These are phyloP conservation scores for pig (Sus scrofa) DNA, from an alignment of 2,113 vertebrate species.

Conservation along the genomic window DNA sequence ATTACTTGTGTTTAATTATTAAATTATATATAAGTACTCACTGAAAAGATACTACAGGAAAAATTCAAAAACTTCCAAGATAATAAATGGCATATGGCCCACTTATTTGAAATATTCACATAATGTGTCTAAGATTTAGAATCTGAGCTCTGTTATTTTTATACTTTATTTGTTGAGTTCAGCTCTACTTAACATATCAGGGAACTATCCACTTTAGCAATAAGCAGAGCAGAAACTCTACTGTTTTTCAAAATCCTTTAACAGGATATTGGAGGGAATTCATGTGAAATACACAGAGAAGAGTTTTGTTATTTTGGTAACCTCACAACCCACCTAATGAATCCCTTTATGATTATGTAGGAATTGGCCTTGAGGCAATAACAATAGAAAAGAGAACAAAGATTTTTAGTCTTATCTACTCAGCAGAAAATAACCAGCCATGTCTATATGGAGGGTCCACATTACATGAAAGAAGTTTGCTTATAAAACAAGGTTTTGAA, in stretches of 20 bases:
- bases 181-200: slow-evolving; percentile 30
- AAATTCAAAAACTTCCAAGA: not conserved
- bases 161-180: not conserved
- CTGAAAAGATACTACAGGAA: not conserved
- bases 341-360: not conserved
- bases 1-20: not conserved
- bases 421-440: not conserved
- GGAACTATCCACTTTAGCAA: not conserved
- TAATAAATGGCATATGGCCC: not conserved
- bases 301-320: not conserved
- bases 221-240: not conserved
- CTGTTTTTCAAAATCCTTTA: slow-evolving; percentile 24
- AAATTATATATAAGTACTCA: too few species aligned
- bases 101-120: not conserved
- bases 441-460: not conserved
- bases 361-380: not conserved
- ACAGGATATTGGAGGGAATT: not conserved
- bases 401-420: slow-evolving; percentile 7
- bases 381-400: not conserved
- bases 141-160: slow-evolving; percentile 4
- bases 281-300: not conserved
- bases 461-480: not conserved
- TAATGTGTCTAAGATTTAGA: slow-evolving; percentile 28
- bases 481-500: not conserved
- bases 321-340: slow-evolving; percentile 16